Base-by-base conservation (phyloP, 2,113 vertebrate genomes). In the Origma solitaria region DNA sequence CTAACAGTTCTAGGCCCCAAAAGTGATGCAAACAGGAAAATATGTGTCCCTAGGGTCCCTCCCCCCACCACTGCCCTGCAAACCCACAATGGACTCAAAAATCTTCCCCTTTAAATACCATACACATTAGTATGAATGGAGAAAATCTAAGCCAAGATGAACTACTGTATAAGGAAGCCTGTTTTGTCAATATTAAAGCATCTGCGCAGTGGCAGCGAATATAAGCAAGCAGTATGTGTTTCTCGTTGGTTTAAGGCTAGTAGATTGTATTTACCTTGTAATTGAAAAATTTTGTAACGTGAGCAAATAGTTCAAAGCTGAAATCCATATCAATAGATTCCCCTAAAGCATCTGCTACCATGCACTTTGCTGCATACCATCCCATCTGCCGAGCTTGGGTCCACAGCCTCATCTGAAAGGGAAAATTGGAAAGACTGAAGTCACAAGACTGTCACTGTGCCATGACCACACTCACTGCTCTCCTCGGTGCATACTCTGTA, bases 361-460 rank as follows among this genome's bases (percentile, higher is more conserved):
- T 99, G 94, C 99, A 99, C 84, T 98, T 99, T 2, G 98, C 99
- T 2, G 99, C 98, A 8, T 99, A 98, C 98, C 98, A 99, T 44
- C 99, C 99, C 99, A 99, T 99, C 98, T 99, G 99, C 88, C 99
- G 98, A 3, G 99, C 99, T 51, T 99, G 99, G 9, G 99, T 99
- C 99, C 99, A 99, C 78, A 99, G 96, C 54, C 99, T 98, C 99
- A 99, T 99, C 99, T 99, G 78, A 45, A 92, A 90, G 15, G 15
- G 33, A 30, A 22, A 35, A 38, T 15, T 1, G 42, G 25, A 2
- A n/a, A 31, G 14, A 24, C 13, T 15, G 17, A 9, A 57, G 35
- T 33, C 47, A 47, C 4, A 10, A 2, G 51, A 21, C 2, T 0
- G 0, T 62, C n/a, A 6, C 40, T 37, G 50, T 31, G 60, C 77